These are phyloP conservation scores for Leistus spinibarbis DNA, from an alignment of 2,888 invertebrate species.

Conservation along the genomic window DNA sequence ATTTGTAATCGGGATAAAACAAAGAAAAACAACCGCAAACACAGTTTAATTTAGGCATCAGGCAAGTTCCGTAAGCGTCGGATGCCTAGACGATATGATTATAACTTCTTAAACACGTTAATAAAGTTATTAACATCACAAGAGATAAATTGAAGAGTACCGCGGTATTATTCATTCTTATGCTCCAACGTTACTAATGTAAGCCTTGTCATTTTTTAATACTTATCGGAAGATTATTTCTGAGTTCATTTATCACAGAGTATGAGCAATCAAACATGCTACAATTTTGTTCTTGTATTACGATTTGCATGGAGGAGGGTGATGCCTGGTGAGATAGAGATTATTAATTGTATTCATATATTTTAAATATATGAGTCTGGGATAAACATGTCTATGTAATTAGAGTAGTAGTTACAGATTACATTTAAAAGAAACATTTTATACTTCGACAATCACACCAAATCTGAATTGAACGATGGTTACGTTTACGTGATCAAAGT, in stretches of 20 bases:
- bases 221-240: not conserved
- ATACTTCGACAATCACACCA: too few species aligned
- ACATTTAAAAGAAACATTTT: too few species aligned
- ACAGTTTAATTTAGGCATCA: not conserved
- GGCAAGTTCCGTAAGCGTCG: not conserved
- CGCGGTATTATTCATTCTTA: not conserved
- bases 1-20: not conserved
- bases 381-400: too few species aligned
- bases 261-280: not conserved
- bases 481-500: too few species aligned
- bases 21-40: not conserved
- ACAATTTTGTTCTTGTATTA: not conserved
- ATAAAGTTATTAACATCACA: not conserved
- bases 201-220: not conserved
- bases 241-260: not conserved
- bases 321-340: too few species aligned
- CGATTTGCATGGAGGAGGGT: not conserved
- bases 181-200: not conserved
- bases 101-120: slow-evolving; percentile 8
- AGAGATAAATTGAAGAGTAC: not conserved
- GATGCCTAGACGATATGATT: not conserved
- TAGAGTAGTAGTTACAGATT: too few species aligned
- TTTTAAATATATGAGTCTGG: too few species aligned
- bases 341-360: too few species aligned
- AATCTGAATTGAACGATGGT: too few species aligned